Percentiles rank a stretch among this genome's conserved stretches.
Evolutionary conservation across 2,888 invertebrate species (phyloP).

Genomic region (Agelastica alni): DNA sequence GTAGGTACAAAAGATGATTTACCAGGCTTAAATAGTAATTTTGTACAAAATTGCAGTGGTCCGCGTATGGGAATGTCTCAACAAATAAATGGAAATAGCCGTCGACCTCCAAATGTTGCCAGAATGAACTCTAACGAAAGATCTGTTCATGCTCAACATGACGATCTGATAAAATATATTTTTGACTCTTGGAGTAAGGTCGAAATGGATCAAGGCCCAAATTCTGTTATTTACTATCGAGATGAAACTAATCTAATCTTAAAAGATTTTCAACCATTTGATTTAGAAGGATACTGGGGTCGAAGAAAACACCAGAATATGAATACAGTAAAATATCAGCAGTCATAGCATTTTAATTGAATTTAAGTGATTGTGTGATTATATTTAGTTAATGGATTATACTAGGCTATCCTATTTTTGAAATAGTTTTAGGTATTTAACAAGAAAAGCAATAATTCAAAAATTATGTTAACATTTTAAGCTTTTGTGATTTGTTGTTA

Average conservation of each 20-base stretch:
- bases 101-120: conserved; percentile 45
- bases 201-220: conserved; percentile 46
- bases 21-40: background rate
- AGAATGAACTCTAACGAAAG: conserved; percentile 41
- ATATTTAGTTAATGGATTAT: conserved; percentile 13
- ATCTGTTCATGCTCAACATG: conserved; percentile 62
- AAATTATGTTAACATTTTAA: no score
- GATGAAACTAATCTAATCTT: conserved; percentile 62
- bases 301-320: conserved; percentile 71
- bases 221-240: conserved; percentile 67
- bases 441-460: no score
- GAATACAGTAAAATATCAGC: conserved; percentile 61
- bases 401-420: background rate
- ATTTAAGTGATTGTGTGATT: conserved; percentile 21
- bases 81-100: conserved; percentile 48
- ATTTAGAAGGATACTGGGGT: conserved; percentile 78
- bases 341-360: conserved; percentile 47
- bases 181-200: conserved; percentile 71
- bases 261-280: conserved; percentile 77
- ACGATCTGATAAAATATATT: conserved; percentile 79
- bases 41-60: conserved; percentile 44
- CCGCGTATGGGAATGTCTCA: conserved; percentile 54
- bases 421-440: background rate
- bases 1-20: conserved; percentile 5
- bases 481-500: no score